A percentile compares a stretch with the other conserved stretches of the same genome.
Evolutionary conservation across 2,888 invertebrate species (phyloP).

Genomic region (Idaea dimidiata): DNA sequence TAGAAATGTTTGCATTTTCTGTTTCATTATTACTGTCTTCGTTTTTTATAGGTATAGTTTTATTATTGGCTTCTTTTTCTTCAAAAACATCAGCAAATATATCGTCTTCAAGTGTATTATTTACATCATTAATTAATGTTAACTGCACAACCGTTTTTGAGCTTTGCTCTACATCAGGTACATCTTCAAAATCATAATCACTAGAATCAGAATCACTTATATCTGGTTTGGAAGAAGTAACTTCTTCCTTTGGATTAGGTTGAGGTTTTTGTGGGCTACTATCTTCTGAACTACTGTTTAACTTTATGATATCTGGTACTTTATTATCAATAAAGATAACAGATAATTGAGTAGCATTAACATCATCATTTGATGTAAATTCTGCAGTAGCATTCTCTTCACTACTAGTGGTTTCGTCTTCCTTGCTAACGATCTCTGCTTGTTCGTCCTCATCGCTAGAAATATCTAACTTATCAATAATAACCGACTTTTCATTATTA

Average conservation of each 20-base stretch:
- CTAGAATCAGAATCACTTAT: slow-evolving; percentile 51
- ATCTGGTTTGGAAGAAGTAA: slow-evolving; percentile 9
- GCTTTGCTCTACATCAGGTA: slow-evolving; percentile 57
- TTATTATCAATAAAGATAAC: slow-evolving; percentile 51
- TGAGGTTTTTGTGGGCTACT: slow-evolving; percentile 5
- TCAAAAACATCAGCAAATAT: slow-evolving; percentile 87
- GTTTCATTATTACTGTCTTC: slow-evolving; percentile 4
- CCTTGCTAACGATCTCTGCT: slow-evolving; percentile 40
- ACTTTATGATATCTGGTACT: slow-evolving; percentile 44
- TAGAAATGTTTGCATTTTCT: not conserved
- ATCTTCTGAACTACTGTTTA: slow-evolving; percentile 55
- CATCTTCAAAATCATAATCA: slow-evolving; percentile 78
- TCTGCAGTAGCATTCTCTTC: slow-evolving; percentile 20
- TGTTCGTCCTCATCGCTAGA: slow-evolving; percentile 70
- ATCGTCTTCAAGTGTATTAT: slow-evolving; percentile 72
- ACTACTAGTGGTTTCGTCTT: slow-evolving; percentile 24
- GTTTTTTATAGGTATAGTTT: slow-evolving; percentile 2
- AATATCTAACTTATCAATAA: slow-evolving; percentile 55
- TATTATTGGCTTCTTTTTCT: slow-evolving; percentile 18
- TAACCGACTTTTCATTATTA: slow-evolving; percentile 57
- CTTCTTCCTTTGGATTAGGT: not conserved
- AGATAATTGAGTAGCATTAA: slow-evolving; percentile 49
- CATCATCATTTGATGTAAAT: slow-evolving; percentile 10
- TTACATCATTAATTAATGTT: slow-evolving; percentile 50
- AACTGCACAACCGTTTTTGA: slow-evolving; percentile 70